Conservation (phyloP, 2,113 vertebrate genomes). For the Thinocorus orbignyianus region DNA sequence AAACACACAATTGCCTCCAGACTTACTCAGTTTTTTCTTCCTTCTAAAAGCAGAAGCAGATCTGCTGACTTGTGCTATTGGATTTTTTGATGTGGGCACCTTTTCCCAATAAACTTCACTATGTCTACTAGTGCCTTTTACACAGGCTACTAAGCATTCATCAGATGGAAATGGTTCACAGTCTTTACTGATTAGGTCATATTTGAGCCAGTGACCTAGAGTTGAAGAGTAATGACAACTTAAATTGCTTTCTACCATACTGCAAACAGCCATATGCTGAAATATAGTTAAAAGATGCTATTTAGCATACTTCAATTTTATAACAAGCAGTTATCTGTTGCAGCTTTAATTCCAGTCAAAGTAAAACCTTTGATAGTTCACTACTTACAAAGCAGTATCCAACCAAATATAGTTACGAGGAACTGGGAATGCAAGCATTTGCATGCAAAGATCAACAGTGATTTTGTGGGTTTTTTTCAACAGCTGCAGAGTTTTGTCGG, state of each 20-base stretch:
- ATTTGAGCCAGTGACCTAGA: conserved; percentile 43
- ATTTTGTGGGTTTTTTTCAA: conserved; percentile 32
- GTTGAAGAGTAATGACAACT: conserved; percentile 23
- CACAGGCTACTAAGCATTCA: conserved; percentile 26
- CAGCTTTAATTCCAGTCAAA: not conserved
- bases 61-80: conserved; percentile 27
- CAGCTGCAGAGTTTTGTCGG: conserved; percentile 18
- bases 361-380: conserved; percentile 1
- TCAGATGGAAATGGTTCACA: conserved; percentile 41
- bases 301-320: not conserved
- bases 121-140: conserved; percentile 4
- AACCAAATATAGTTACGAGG: not conserved
- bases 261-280: not conserved
- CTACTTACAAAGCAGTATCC: not conserved
- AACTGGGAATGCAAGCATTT: not conserved
- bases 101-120: conserved; percentile 28
- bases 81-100: conserved; percentile 21
- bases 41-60: not conserved
- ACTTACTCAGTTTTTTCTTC: not conserved
- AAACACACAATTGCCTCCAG: not conserved
- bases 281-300: conserved; percentile 1
- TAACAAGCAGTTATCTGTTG: conserved; percentile 16
- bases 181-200: conserved; percentile 48
- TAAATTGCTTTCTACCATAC: conserved; percentile 11
- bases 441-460: conserved; percentile 32